Evolutionary conservation across 2,888 invertebrate species (phyloP).

Genomic region (Molanna angustata): DNA sequence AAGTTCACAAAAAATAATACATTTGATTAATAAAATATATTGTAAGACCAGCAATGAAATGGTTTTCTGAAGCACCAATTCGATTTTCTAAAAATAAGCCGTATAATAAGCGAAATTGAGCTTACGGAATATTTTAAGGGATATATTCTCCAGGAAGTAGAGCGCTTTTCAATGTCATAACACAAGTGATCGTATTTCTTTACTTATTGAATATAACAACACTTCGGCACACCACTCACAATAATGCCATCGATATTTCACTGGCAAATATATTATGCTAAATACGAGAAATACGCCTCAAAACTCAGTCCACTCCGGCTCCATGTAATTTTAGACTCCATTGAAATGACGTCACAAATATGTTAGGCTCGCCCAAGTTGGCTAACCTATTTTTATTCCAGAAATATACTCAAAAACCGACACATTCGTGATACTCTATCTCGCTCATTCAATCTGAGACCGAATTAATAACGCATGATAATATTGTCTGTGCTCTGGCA

Average conservation of each 20-base stretch:
- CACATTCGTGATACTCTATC: no score
- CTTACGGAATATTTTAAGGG: constrained; percentile 25
- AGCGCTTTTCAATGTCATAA: constrained; percentile 19
- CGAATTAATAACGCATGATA: no score
- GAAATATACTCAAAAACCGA: no score
- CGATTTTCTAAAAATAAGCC: constrained; percentile 27
- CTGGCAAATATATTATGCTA: constrained; percentile 17
- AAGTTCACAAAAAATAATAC: no score
- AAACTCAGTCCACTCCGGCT: constrained; percentile 36
- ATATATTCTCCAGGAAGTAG: constrained; percentile 22
- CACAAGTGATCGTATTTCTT: constrained; percentile 11
- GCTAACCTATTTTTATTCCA: constrained; percentile 54
- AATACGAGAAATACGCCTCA: constrained; percentile 27
- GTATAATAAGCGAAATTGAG: constrained; percentile 19
- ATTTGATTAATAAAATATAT: no score
- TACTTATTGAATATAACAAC: no score
- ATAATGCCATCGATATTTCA: constrained; percentile 18
- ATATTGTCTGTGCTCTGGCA: no score
- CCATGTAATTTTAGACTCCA: constrained; percentile 54
- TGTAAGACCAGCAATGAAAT: no score
- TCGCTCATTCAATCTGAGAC: no score
- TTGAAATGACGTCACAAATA: constrained; percentile 53
- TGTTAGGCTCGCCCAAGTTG: constrained; percentile 41
- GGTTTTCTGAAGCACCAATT: no score
- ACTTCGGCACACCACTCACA: no score